Evolutionary conservation across 2,797 vertebrate genomes (phyloP).

Genomic region (Pseudopleuronectes americanus): DNA sequence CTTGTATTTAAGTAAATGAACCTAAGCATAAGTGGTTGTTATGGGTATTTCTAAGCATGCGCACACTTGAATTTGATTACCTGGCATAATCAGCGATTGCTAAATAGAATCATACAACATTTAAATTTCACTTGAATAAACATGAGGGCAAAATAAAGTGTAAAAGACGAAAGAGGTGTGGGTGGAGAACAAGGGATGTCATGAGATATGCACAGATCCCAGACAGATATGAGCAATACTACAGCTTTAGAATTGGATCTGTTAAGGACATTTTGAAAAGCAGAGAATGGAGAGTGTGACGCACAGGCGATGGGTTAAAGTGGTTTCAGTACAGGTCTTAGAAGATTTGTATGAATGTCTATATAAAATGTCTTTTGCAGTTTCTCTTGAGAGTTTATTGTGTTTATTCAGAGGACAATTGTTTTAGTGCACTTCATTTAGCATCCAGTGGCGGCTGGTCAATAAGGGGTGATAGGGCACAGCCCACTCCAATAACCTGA

Average conservation of each 20-base stretch:
- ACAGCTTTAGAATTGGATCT: neutral
- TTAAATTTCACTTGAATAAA: constrained; percentile 3
- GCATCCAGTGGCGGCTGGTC: no score
- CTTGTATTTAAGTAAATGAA: constrained; percentile 1
- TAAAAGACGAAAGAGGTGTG: neutral
- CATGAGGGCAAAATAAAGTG: neutral
- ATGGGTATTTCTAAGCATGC: constrained; percentile 1
- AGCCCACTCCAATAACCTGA: no score
- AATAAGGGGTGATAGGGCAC: no score
- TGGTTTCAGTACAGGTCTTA: neutral
- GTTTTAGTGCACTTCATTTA: no score
- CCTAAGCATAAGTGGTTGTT: constrained; percentile 12
- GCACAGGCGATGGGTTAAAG: neutral
- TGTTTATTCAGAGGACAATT: no score
- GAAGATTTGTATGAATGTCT: neutral
- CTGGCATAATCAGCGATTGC: neutral
- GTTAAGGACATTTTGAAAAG: neutral
- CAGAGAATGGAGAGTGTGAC: neutral
- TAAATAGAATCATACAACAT: constrained; percentile 20
- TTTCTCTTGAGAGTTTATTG: no score
- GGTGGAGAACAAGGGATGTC: neutral
- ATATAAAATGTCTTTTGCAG: no score
- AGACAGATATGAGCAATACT: neutral
- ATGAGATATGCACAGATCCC: neutral
- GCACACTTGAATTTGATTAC: constrained; percentile 40